phyloP scores from a whole-genome alignment of 2,888 invertebrate genomes.

The Catocala nupta region DNA sequence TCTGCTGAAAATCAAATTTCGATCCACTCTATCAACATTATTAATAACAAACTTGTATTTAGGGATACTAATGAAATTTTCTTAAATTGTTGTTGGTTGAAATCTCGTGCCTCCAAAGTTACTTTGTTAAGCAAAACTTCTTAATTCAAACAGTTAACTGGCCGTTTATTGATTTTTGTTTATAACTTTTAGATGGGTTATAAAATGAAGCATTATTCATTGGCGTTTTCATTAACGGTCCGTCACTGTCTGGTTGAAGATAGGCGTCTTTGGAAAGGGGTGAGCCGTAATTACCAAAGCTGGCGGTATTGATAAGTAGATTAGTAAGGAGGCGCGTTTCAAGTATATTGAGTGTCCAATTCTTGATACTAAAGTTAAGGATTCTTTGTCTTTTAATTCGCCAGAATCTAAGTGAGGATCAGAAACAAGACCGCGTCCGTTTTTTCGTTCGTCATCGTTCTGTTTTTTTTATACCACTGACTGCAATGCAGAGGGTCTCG shows the following conservation, averaged over 20 bases:
- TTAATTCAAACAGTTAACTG: conserved; percentile 43
- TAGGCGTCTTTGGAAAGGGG: not conserved
- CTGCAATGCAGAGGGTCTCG: too few relatives aligned
- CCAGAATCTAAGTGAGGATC: too few relatives aligned
- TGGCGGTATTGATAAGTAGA: not conserved
- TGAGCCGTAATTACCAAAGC: not conserved
- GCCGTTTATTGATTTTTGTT: conserved; percentile 48
- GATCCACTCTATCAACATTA: conserved; percentile 1
- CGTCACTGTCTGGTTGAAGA: conserved; percentile 9
- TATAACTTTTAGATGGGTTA: conserved; percentile 13
- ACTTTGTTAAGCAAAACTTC: conserved; percentile 39
- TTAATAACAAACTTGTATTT: conserved; percentile 18
- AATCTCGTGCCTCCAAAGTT: conserved; percentile 33
- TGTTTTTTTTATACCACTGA: too few relatives aligned
- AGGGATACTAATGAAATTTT: conserved; percentile 18
- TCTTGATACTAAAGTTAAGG: not conserved
- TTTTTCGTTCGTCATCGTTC: too few relatives aligned
- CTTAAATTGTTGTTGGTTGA: conserved; percentile 27
- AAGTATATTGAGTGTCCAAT: not conserved
- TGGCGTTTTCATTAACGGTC: conserved; percentile 9
- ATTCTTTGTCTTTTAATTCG: too few relatives aligned
- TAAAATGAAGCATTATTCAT: conserved; percentile 10
- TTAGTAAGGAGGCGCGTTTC: not conserved
- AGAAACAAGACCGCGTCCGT: too few relatives aligned
- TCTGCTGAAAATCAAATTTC: conserved; percentile 6